Conservation (phyloP, 2,888 invertebrate species). For the Diploptera punctata region DNA sequence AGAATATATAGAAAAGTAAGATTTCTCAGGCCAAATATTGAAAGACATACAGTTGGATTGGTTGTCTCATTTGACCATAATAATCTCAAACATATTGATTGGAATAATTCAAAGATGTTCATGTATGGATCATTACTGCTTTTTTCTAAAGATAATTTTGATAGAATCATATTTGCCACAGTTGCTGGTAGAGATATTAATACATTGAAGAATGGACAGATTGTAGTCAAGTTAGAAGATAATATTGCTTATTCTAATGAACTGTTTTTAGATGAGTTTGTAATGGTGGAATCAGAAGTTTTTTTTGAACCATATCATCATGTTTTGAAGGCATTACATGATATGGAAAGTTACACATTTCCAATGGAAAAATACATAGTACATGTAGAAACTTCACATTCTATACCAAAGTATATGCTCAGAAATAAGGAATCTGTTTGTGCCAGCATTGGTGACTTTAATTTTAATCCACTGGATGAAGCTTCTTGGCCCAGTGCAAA, state of each 20-base stretch:
- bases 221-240: constrained; percentile 54
- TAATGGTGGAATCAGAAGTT: constrained; percentile 78
- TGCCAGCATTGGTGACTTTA: background rate
- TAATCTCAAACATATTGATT: constrained; percentile 52
- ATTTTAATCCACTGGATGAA: constrained; percentile 32
- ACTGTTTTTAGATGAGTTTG: constrained; percentile 53
- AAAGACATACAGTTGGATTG: constrained; percentile 57
- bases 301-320: constrained; percentile 85
- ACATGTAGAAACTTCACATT: constrained; percentile 51
- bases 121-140: constrained; percentile 76
- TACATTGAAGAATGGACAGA: constrained; percentile 62
- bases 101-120: constrained; percentile 64
- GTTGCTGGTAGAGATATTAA: constrained; percentile 65
- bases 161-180: constrained; percentile 71
- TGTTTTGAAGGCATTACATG: constrained; percentile 71
- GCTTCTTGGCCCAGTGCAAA: constrained; percentile 59
- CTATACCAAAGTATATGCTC: constrained; percentile 55
- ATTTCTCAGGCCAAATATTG: constrained; percentile 55
- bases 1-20: constrained; percentile 59
- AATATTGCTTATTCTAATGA: constrained; percentile 51
- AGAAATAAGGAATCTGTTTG: background rate
- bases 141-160: constrained; percentile 73
- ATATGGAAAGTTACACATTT: constrained; percentile 61
- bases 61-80: constrained; percentile 51
- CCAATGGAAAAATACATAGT: constrained; percentile 75